These are phyloP conservation scores for Larimichthys crocea DNA, from an alignment of 2,113 vertebrate species.

Conservation along the genomic window DNA sequence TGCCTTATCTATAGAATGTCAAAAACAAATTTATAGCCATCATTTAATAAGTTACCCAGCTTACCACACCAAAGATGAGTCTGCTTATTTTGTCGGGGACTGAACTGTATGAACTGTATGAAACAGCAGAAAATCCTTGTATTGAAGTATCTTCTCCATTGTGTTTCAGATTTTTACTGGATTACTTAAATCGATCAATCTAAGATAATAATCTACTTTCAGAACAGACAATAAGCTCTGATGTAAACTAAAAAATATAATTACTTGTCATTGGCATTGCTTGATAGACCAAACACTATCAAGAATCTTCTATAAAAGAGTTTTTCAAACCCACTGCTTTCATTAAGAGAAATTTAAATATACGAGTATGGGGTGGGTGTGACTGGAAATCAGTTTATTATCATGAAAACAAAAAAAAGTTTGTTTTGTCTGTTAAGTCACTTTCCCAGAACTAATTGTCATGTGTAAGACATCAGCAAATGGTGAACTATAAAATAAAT, in stretches of 20 bases:
- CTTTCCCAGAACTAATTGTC: not conserved
- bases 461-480: conserved; percentile 14
- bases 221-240: not conserved
- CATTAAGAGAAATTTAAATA: not conserved
- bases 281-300: not conserved
- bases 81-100: not conserved
- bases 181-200: not conserved
- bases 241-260: not conserved
- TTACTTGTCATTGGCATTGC: not conserved
- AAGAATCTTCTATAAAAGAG: not conserved
- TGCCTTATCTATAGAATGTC: not conserved
- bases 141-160: not conserved
- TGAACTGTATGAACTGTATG: not conserved
- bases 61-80: not conserved
- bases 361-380: not conserved
- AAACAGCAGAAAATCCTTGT: not conserved
- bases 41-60: not conserved
- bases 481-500: conserved; percentile 44
- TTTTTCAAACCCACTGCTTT: not conserved
- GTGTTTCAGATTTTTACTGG: not conserved
- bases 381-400: not conserved
- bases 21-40: not conserved
- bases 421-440: conserved; percentile 2
- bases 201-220: not conserved
- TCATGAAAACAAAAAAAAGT: not conserved